Base-by-base conservation (phyloP, 2,888 invertebrate species). In the Erebia epiphron region DNA sequence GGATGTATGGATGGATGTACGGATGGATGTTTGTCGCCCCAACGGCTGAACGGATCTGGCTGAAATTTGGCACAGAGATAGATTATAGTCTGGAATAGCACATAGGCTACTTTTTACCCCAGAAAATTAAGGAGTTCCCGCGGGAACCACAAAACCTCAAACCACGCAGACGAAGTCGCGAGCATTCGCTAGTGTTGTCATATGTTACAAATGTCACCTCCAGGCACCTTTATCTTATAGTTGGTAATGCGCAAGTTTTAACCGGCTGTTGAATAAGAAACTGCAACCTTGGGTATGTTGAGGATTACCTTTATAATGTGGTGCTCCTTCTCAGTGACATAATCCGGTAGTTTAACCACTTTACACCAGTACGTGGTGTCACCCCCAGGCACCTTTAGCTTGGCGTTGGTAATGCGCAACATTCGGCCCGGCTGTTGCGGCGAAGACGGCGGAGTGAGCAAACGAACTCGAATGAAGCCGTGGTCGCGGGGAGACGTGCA, bases 321-420 rank as follows among this genome's bases (percentile, higher is more conserved):
- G 85, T 98, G 98, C 80, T 95, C 95, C 69, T 95, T 95, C 72
- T 92, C 80, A 9, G 79, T 87, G 61, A 97, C 90, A 69, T 94
- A 92, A 8, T 95, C 92, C 0, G 98, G 98, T 14, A 99, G 87
- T 81, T 96, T 96, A 66, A 97, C 95, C 7, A 98, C 95, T 72
- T 96, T 96, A 84, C 99, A 99, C 99, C 99, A 99, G 84, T 99
- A 99, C 0, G 99, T 99, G 0, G 99, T 99, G 79, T 99, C 99
- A 13, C 89, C 93, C 2, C 94, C 92, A 0, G 99, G 99, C 4
- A 99, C 96, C 72, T 95, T 89, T 1, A 97, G 95, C 62, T 95
- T 90, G 67, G 95, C 91, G 21, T 95, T 94, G 0, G 94, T 89
- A 35, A 98, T 89, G 70, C 95, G 94, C 43, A 96, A 86, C 70